Evolutionary conservation across 2,888 invertebrate genomes (phyloP), one percentile per base, ranked within the genome.

Genomic region (Drosophila parthenogenetica): DNA sequence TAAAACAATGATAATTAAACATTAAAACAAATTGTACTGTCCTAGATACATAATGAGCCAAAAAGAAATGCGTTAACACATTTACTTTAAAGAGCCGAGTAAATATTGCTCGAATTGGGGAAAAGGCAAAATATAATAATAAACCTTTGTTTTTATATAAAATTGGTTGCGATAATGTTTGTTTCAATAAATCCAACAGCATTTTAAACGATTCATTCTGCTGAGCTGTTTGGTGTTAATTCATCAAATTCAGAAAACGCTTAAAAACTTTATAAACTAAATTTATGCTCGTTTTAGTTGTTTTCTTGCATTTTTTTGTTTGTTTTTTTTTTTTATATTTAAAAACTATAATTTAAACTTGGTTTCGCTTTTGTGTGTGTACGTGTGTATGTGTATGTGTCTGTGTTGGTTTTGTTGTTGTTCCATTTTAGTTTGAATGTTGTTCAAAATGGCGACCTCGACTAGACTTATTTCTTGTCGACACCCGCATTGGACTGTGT

Each of bases 401-500:
- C 55, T 45, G 58, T 60, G 61, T 49, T 49, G 39, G 17, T 60
- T 45, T 29, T 25, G 25, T 3, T 49, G 49, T 35, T 58, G 40
- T 69, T 57, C 32, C 32, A 32, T 32, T 32, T 32, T 32, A 32
- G 25, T 42, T 17, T 58, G 37, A 54, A 32, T 51, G 22, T 54
- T 51, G 42, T 46, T 54, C 46, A 60, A 73, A 73, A 61, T 69
- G 49, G 69, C 35, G 35, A 60, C 51, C 14, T 19, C 10, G 19
- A 37, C 40, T 50, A 42, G 48, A 17, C 50, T 65, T 78, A 86
- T 65, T 86, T 86, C 61, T 86, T 86, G 66, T 77, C 81, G 75
- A 65, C 69, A 54, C 77, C 87, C 60, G 77, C 69, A 69, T 83
- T 87, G 74, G 87, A 89, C 79, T 82, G 87, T 71, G 90, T 89